Conservation (phyloP, 92 coral and sea anemone species). For the Epizoanthus rinbou region DNA sequence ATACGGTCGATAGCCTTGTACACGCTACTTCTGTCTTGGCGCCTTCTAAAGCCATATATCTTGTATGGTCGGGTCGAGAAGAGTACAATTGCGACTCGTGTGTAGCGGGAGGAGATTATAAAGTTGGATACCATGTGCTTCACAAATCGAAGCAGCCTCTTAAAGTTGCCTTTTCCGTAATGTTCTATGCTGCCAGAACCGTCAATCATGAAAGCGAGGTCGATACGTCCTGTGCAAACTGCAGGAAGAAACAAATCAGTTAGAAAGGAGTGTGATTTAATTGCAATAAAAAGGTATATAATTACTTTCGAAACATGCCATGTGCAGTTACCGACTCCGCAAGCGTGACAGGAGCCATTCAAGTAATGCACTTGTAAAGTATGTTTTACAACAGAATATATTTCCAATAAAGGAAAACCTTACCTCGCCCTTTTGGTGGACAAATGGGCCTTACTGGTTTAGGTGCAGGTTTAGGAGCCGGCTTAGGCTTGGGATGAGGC, state of each 20-base stretch:
- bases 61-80: constrained; percentile 71
- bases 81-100: constrained; percentile 70
- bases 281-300: background rate
- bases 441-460: constrained; percentile 16
- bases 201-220: constrained; percentile 86
- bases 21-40: constrained; percentile 51
- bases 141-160: constrained; percentile 76
- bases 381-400: too few relatives aligned
- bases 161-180: constrained; percentile 84
- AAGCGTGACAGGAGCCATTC: too few relatives aligned
- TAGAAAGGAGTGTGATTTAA: background rate
- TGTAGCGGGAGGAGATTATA: constrained; percentile 72
- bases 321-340: too few relatives aligned
- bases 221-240: constrained; percentile 78
- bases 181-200: constrained; percentile 96
- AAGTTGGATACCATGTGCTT: constrained; percentile 66
- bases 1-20: constrained; percentile 58
- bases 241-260: background rate
- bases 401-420: background rate
- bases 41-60: constrained; percentile 70
- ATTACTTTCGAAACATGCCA: background rate
- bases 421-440: constrained; percentile 37
- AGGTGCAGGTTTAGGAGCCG: constrained; percentile 66
- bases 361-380: too few relatives aligned
- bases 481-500: constrained; percentile 64